Evolutionary conservation across 2,797 vertebrate genomes (phyloP).

Genomic region (Mormyrops attenuatus): DNA sequence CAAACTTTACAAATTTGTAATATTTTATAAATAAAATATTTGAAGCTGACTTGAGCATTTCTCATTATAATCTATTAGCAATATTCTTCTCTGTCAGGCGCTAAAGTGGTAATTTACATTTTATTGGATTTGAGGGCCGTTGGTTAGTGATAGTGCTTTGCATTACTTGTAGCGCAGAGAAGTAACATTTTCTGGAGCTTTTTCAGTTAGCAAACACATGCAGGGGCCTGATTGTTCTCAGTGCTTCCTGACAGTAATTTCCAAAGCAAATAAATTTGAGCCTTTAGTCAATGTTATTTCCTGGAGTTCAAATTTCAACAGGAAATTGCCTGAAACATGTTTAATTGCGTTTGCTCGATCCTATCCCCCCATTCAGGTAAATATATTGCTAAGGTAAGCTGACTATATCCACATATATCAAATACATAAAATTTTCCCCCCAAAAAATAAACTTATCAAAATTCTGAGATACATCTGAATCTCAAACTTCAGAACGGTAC

Average conservation of each 20-base stretch:
- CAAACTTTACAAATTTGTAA: background rate
- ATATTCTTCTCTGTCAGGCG: background rate
- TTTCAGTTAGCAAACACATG: background rate
- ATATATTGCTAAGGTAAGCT: background rate
- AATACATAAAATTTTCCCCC: background rate
- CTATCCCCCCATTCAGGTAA: background rate
- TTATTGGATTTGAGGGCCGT: background rate
- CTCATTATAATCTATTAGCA: background rate
- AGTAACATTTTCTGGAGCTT: background rate
- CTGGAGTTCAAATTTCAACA: background rate
- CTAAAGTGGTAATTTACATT: background rate
- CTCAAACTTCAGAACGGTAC: background rate
- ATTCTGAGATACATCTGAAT: background rate
- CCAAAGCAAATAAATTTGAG: background rate
- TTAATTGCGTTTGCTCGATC: background rate
- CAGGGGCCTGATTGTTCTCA: background rate
- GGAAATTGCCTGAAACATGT: background rate
- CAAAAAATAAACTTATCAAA: background rate
- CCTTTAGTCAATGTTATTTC: background rate
- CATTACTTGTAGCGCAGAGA: background rate
- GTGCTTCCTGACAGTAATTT: background rate
- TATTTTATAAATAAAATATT: background rate
- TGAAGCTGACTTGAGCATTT: background rate
- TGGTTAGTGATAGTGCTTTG: background rate
- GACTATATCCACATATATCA: background rate